Conservation (phyloP, 2,888 invertebrate species). For the Thecophora atra region DNA sequence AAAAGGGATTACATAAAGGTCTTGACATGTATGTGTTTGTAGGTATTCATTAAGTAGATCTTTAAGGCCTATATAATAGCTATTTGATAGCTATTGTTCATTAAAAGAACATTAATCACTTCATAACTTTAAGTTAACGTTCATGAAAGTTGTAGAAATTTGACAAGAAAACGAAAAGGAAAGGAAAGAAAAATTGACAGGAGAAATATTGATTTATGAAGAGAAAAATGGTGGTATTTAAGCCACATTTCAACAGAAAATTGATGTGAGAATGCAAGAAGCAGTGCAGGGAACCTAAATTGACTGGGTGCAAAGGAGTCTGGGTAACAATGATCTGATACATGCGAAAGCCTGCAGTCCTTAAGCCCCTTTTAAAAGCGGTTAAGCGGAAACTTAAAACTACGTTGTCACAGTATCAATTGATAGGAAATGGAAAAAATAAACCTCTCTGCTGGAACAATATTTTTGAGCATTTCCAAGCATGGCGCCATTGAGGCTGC, state of each 20-base stretch:
- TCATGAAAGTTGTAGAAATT: not conserved
- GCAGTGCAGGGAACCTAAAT: no score
- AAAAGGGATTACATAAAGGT: no score
- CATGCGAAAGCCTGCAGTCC: not conserved
- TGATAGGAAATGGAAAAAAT: not conserved
- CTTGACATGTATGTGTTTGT: no score
- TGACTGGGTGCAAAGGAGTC: no score
- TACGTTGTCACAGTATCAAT: not conserved
- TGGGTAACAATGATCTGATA: no score
- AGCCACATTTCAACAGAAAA: not conserved
- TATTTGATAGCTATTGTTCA: no score
- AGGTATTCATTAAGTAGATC: no score
- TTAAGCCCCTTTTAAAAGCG: constrained; percentile 16
- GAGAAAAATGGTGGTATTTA: constrained; percentile 18
- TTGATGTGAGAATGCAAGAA: no score
- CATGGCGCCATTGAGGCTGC: no score
- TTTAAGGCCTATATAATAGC: no score
- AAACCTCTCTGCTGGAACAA: not conserved
- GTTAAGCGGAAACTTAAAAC: constrained; percentile 12
- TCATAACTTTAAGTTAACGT: not conserved
- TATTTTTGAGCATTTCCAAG: constrained; percentile 5
- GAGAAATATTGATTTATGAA: constrained; percentile 29
- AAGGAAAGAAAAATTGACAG: not conserved
- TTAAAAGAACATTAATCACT: constrained; percentile 24
- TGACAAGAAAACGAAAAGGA: not conserved